phyloP scores from a whole-genome alignment of 2,113 vertebrate species.

The Zosterops lateralis region DNA sequence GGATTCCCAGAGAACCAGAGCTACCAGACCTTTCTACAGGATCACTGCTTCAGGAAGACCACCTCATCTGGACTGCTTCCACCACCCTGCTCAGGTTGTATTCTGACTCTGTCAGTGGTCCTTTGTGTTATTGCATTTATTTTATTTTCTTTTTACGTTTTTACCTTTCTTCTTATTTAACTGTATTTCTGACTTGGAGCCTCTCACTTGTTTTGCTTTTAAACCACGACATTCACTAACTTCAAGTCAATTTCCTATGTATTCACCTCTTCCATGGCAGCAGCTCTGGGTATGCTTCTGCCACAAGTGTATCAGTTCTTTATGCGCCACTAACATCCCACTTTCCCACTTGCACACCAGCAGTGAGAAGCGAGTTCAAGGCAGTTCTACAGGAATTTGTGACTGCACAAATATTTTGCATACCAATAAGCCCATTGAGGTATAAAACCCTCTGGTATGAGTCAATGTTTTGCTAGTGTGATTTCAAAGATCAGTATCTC shows the following conservation, averaged over 20 bases:
- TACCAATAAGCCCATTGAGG: background rate
- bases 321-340: background rate
- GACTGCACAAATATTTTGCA: background rate
- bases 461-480: background rate
- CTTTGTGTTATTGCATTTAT: too few species aligned
- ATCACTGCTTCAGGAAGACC: too few species aligned
- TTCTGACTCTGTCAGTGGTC: too few species aligned
- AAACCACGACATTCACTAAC: background rate
- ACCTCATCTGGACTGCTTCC: too few species aligned
- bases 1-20: too few species aligned
- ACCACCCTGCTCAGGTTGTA: too few species aligned
- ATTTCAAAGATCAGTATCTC: background rate
- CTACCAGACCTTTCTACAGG: too few species aligned
- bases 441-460: background rate
- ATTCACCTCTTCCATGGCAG: background rate
- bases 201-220: too few species aligned
- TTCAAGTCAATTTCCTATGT: conserved; percentile 37
- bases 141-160: too few species aligned
- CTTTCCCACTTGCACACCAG: background rate
- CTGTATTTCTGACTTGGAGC: too few species aligned
- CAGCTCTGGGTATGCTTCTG: background rate
- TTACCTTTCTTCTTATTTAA: too few species aligned
- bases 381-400: background rate
- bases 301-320: background rate
- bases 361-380: background rate